A percentile compares a stretch with the other conserved stretches of the same genome.
Conservation (phyloP, 1,140 invertebrate species). For the Temnothorax curvispinosus region DNA sequence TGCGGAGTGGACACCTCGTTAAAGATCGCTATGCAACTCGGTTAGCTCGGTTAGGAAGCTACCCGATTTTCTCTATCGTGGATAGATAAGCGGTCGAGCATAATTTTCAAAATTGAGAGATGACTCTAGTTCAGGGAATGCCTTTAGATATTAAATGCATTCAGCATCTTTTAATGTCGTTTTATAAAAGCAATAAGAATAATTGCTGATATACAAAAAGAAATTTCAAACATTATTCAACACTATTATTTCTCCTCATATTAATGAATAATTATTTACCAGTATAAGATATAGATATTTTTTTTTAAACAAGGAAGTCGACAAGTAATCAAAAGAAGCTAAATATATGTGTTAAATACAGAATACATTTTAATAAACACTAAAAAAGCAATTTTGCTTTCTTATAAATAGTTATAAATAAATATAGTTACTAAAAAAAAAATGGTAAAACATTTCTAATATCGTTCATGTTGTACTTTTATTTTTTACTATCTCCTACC, state of each 20-base stretch:
- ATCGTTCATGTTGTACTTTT: background rate
- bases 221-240: background rate
- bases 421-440: background rate
- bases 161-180: background rate
- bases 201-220: background rate
- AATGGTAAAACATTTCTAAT: background rate
- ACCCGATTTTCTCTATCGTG: constrained; percentile 48
- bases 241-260: background rate
- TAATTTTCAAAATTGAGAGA: constrained; percentile 67
- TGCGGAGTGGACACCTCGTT: constrained; percentile 39
- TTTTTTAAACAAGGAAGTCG: background rate
- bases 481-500: background rate
- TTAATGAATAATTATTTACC: constrained; percentile 9
- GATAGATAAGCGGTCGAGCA: constrained; percentile 55
- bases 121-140: background rate
- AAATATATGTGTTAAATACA: background rate
- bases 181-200: background rate
- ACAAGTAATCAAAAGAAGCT: background rate
- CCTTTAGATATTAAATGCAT: background rate
- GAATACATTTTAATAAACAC: background rate
- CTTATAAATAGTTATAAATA: background rate
- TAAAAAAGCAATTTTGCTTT: background rate
- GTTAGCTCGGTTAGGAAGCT: constrained; percentile 33
- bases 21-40: constrained; percentile 42
- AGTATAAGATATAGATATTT: background rate